phyloP scores from a whole-genome alignment of 2,888 invertebrate species.

The Meliscaeva auricollis region DNA sequence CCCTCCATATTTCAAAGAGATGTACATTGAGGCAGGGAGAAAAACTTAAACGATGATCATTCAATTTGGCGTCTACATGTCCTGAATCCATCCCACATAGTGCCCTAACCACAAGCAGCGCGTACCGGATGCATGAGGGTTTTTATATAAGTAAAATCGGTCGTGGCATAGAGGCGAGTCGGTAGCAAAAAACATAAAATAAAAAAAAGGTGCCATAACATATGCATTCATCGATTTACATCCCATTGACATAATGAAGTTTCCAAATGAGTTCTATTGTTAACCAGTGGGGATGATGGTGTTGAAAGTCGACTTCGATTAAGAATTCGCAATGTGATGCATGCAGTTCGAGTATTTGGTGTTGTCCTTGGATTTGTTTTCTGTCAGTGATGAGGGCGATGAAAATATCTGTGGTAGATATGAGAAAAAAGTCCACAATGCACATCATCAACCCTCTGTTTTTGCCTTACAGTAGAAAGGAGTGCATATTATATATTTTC shows the following conservation, averaged over 20 bases:
- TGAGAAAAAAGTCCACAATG: slow-evolving; percentile 6
- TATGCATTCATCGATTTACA: slow-evolving; percentile 75
- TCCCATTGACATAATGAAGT: slow-evolving; percentile 75
- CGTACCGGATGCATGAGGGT: slow-evolving; percentile 58
- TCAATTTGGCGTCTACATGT: slow-evolving; percentile 75
- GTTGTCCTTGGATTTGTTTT: slow-evolving; percentile 66
- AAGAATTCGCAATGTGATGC: slow-evolving; percentile 61
- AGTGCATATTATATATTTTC: background rate
- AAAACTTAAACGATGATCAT: slow-evolving; percentile 74
- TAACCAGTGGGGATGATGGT: slow-evolving; percentile 61
- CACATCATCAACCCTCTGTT: background rate
- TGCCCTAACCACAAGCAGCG: slow-evolving; percentile 71
- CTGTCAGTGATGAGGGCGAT: slow-evolving; percentile 38
- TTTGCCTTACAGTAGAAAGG: too few relatives aligned
- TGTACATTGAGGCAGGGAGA: background rate
- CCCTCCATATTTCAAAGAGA: slow-evolving; percentile 6
- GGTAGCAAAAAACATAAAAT: too few relatives aligned
- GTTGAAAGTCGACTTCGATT: slow-evolving; percentile 72
- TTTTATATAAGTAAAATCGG: slow-evolving; percentile 58
- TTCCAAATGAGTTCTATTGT: slow-evolving; percentile 77
- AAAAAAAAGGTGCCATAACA: slow-evolving; percentile 68
- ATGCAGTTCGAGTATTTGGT: slow-evolving; percentile 26
- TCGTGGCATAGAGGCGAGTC: slow-evolving; percentile 23
- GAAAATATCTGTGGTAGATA: background rate
- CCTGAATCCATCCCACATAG: slow-evolving; percentile 70